These are phyloP conservation scores for Dolichallabes microphthalmus DNA, from an alignment of 2,113 vertebrate genomes.

Conservation along the genomic window DNA sequence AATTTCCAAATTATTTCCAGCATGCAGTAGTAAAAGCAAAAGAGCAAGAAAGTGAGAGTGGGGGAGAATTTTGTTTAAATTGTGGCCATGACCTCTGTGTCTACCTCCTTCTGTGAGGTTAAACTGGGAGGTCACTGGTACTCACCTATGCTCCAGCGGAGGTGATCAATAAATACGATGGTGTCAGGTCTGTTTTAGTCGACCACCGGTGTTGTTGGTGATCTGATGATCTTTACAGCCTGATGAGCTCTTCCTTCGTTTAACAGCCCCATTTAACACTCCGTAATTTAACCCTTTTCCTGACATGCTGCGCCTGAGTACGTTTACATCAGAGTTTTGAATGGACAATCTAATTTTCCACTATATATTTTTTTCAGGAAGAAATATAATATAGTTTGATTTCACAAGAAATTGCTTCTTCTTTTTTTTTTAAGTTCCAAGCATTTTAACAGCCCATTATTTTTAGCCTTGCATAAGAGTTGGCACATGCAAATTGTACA, in stretches of 20 bases:
- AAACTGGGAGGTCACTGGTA: conserved; percentile 24
- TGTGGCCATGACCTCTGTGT: conserved; percentile 18
- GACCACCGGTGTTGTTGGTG: conserved; percentile 4
- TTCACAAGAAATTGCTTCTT: background rate
- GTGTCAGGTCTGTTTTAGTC: conserved; percentile 34
- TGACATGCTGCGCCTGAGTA: too few species aligned
- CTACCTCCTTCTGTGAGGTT: conserved; percentile 35
- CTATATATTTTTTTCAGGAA: background rate
- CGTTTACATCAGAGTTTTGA: too few species aligned
- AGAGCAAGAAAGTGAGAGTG: background rate
- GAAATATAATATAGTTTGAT: background rate
- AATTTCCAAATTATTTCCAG: background rate
- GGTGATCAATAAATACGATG: conserved; percentile 37
- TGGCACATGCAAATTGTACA: background rate
- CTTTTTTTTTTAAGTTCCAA: background rate
- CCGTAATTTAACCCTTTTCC: background rate
- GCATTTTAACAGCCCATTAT: background rate
- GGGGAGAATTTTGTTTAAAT: conserved; percentile 12
- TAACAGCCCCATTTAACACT: background rate
- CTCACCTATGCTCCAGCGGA: conserved; percentile 19
- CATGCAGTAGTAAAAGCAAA: conserved; percentile 13
- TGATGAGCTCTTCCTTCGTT: background rate
- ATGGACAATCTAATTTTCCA: background rate
- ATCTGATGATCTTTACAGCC: background rate
- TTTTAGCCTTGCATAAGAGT: background rate